Base-by-base conservation (phyloP, 2,797 vertebrate species). In the Anniella stebbinsi region DNA sequence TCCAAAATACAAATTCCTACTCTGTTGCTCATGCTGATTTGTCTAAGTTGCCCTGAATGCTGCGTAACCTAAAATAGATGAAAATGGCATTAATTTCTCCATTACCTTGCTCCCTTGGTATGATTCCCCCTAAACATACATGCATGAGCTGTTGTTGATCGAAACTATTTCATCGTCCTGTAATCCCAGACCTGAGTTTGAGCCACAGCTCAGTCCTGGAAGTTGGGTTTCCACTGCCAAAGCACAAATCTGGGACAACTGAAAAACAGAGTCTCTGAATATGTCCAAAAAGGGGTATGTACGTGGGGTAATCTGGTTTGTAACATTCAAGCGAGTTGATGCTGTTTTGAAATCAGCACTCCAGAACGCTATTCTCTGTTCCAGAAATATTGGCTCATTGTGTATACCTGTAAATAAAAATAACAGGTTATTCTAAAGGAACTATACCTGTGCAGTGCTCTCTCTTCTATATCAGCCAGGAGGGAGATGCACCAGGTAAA, bases 71-170 rank as follows among this genome's bases (percentile, higher is more conserved):
- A 83, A 28, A 93, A 69, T 69, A 93, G 66, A 88, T 83, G 10
- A 41, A 0, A 92, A 93, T 84, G 77, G 45, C 25, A 69, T 88
- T 80, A 87, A 82, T 67, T 95, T 95, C 88, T 82, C 75, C 87
- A 0, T 90, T 94, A 78, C 78, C 3, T 15, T 90, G 10, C 54
- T 5, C n/a, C 84, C 86, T 94, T 90, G 67, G 28, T 92, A 88
- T 84, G 82, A 54, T 51, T 48, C 89, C 77, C 60, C 60, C 60
- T 41, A 18, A 8, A 21, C 87, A 48, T n/a, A n/a, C n/a, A n/a
- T n/a, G n/a, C n/a, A 85, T 85, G 36, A n/a, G 36, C 60, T 91
- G 90, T 93, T 90, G 25, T 92, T 93, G 87, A 87, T 77, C 90
- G 83, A 91, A 89, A 94, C 11, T 78, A 86, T 60, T 87, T 94